Base-by-base conservation (phyloP, 2,888 invertebrate genomes). In the Hemicrepidius hirtus region DNA sequence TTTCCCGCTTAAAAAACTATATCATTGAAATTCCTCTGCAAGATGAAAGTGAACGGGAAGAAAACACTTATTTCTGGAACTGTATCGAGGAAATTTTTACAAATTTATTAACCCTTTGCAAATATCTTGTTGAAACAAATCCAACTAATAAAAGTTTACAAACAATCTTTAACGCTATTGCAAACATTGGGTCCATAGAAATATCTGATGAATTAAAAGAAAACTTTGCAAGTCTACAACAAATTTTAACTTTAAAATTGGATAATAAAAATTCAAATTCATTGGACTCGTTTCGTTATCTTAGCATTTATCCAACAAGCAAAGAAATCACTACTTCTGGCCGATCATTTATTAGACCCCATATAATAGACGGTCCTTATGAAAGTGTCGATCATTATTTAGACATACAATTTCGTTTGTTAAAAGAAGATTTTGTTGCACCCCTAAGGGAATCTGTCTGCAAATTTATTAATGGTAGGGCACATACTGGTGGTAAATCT, bases 371-470 rank as follows among this genome's bases (percentile, higher is more conserved):
- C 46, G 94, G 93, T 13, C 87, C 88, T 0, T 95, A 93, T 82
- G 81, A 86, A 0, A 88, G 88, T 80, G 87, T 92, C 0, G 88
- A 92, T 53, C 91, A 95, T 80, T 97, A 97, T 82, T 86, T 97
- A 20, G 93, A 94, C 78, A 87, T 92, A n/a, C 95, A 95, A 78
- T 95, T 94, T 81, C 89, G 93, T 37, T 86, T 96, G 37, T 82
- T 96, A 59, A 86, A 94, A 35, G 95, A 96, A 86, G 96, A 97
- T 85, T 95, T 94, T 81, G 88, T 94, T 35, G 88, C 89, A 16
- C 94, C 96, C 0, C 83, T 97, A 21, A 86, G 94, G 37, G 89
- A 92, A 80, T 94, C 93, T 73, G 88, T 94, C 49, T 75, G 77
- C 63, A 71, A 80, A n/a, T 83, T 80, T 68, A 53, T 79, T 10